Conservation (phyloP, 1,140 invertebrate species). For the Drosophila navojoa region DNA sequence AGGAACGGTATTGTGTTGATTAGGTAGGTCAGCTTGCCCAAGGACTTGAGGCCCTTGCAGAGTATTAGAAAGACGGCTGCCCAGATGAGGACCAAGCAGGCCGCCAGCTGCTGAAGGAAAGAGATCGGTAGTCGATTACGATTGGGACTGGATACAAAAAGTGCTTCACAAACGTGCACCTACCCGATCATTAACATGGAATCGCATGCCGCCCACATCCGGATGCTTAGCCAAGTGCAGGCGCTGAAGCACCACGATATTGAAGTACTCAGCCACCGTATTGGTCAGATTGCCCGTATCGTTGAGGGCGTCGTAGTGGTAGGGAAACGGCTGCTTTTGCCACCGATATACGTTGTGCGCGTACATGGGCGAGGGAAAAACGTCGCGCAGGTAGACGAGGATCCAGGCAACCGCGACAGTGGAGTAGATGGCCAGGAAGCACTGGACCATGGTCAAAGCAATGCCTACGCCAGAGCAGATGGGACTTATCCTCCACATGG, state of each 20-base stretch:
- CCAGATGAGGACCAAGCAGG: conserved; percentile 95
- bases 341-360: conserved; percentile 90
- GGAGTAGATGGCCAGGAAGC: conserved; percentile 93
- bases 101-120: conserved; percentile 88
- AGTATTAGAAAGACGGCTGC: conserved; percentile 94
- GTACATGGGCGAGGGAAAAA: conserved; percentile 90
- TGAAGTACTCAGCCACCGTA: conserved; percentile 93
- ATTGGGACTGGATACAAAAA: background rate
- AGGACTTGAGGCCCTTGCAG: conserved; percentile 93
- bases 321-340: conserved; percentile 89
- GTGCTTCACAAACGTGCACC: conserved; percentile 23
- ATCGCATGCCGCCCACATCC: conserved; percentile 60
- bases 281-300: conserved; percentile 88
- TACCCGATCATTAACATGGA: conserved; percentile 82
- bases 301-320: conserved; percentile 84
- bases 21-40: conserved; percentile 89
- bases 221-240: conserved; percentile 85
- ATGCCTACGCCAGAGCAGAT: conserved; percentile 95
- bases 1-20: conserved; percentile 65
- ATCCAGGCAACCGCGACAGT: conserved; percentile 95
- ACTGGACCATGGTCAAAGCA: conserved; percentile 91
- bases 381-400: conserved; percentile 94
- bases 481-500: conserved; percentile 97
- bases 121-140: conserved; percentile 18
- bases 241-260: conserved; percentile 91